These are phyloP conservation scores for Platichthys flesus DNA, from an alignment of 2,113 vertebrate species.

Conservation along the genomic window DNA sequence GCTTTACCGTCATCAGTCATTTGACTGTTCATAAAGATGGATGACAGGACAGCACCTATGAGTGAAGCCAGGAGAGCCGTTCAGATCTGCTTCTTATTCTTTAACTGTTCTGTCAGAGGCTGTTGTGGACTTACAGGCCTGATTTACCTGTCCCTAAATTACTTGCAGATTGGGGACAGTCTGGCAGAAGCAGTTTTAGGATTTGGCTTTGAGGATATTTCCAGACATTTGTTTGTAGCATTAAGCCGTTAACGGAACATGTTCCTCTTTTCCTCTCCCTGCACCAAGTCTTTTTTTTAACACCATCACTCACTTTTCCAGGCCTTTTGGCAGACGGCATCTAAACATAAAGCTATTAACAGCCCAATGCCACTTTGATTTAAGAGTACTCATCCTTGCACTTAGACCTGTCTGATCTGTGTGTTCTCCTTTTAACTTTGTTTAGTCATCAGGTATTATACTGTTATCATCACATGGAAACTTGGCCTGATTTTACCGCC, in stretches of 20 bases:
- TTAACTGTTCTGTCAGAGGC: not conserved
- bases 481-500: not conserved
- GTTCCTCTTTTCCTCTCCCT: not conserved
- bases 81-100: not conserved
- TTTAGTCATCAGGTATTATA: conserved; percentile 25
- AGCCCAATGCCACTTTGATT: conserved; percentile 42
- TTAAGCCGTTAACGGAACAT: conserved; percentile 45
- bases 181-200: conserved; percentile 32
- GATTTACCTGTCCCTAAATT: not conserved
- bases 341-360: conserved; percentile 58
- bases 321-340: conserved; percentile 18
- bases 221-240: conserved; percentile 39
- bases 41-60: no score
- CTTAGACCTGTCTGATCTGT: conserved; percentile 31
- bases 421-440: conserved; percentile 23
- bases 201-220: conserved; percentile 58
- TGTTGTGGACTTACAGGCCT: not conserved
- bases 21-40: no score
- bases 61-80: no score
- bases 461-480: conserved; percentile 22
- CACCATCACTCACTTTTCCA: conserved; percentile 28
- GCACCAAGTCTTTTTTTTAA: not conserved
- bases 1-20: no score
- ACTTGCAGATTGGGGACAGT: conserved; percentile 33
- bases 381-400: conserved; percentile 36